Percentiles rank a stretch among this genome's conserved stretches.
Conservation (phyloP, 2,888 invertebrate genomes). For the Oeneis ivallda region DNA sequence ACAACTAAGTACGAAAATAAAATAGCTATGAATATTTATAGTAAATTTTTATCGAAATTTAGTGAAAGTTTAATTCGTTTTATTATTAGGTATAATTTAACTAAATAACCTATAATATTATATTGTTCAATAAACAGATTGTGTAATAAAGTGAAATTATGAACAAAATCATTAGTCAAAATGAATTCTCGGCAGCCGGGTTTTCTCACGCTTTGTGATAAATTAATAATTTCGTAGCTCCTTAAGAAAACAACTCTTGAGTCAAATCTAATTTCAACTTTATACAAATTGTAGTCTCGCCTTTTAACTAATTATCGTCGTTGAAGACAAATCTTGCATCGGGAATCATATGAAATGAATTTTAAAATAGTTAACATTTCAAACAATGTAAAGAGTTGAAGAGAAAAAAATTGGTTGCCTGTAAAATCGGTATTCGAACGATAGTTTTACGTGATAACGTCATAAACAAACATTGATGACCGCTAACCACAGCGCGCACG, state of each 20-base stretch:
- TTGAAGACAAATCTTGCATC: slow-evolving; percentile 34
- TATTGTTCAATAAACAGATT: slow-evolving; percentile 11
- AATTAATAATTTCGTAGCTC: slow-evolving; percentile 40
- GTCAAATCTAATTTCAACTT: slow-evolving; percentile 39
- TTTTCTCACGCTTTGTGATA: slow-evolving; percentile 39
- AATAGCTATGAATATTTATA: no score
- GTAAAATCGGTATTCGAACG: no score
- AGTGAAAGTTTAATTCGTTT: no score
- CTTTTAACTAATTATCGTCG: slow-evolving; percentile 40
- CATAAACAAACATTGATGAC: no score
- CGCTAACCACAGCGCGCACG: no score
- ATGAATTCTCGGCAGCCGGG: slow-evolving; percentile 35
- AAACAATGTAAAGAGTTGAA: slow-evolving; percentile 10
- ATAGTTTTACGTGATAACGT: no score
- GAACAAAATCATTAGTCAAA: slow-evolving; percentile 34
- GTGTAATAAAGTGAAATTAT: slow-evolving; percentile 23
- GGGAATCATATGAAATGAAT: slow-evolving; percentile 33
- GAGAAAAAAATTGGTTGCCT: background rate
- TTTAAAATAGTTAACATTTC: slow-evolving; percentile 26
- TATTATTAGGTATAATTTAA: background rate
- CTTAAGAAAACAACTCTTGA: slow-evolving; percentile 38
- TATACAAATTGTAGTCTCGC: slow-evolving; percentile 38
- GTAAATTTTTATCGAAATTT: no score
- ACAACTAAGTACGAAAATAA: no score
- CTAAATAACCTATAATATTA: slow-evolving; percentile 2